Evolutionary conservation across 2,888 invertebrate genomes (phyloP), one percentile per base, ranked within the genome.

Genomic region (Drosophila fulvimacula): DNA sequence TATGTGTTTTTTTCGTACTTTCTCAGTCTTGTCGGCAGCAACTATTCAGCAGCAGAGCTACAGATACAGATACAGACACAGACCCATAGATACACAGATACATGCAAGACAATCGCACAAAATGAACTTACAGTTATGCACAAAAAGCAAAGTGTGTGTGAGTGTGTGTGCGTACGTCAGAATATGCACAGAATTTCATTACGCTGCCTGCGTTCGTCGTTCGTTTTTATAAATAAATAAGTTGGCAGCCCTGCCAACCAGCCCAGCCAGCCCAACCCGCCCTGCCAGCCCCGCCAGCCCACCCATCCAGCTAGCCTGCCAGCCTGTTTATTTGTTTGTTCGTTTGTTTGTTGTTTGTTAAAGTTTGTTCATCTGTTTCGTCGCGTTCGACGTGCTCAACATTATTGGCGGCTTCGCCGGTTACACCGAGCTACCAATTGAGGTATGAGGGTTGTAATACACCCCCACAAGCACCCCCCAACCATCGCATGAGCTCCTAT

Each of bases 151-250:
- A 51, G 32, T 60, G 41, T 46, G 57, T 61, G 55, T 39, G 57
- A 51, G 53, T 46, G 53, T 51, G 48, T 66, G 62, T 70, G 74
- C 58, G 78, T 75, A 49, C 58, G 69, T 67, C 52, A 66, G 85
- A 82, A 81, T 85, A 85, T 88, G 88, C 85, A 88, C 78, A 82
- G 85, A 85, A 85, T 85, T 85, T 85, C 85, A 85, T 85, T 85
- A 85, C 60, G 81, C 59, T 62, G 58, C 46, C 58, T 67, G 59
- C 68, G 49, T 53, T 72, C 68, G 51, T 66, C 70, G 70, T 59
- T 70, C 69, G 68, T 75, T 73, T 68, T 76, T 77, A 55, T 66
- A 66, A 66, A 88, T 88, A 85, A 81, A 77, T 81, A 88, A 88
- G 88, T 85, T 83, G 78, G 82, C 69, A 73, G 39, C 69, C 69